These are phyloP conservation scores for Gymnarchus niloticus DNA, from an alignment of 2,113 vertebrate species.

Conservation along the genomic window DNA sequence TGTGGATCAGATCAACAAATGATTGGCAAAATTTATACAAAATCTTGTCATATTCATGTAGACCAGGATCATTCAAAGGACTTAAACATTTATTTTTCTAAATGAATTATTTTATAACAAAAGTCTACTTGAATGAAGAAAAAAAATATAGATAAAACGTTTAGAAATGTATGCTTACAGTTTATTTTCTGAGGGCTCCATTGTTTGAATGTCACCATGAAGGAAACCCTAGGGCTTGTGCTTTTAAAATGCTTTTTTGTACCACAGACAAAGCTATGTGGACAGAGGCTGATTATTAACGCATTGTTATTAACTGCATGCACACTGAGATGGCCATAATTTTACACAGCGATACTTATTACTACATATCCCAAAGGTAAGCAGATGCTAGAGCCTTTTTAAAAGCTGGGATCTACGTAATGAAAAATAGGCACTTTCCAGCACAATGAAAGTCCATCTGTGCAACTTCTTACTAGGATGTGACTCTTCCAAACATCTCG, in stretches of 20 bases:
- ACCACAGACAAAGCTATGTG: not conserved
- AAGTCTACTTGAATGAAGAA: not conserved
- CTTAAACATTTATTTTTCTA: not conserved
- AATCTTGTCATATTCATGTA: not conserved
- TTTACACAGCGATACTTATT: conserved; percentile 2
- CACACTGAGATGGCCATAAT: not conserved
- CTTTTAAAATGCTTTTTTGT: conserved; percentile 9
- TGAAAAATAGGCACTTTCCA: not conserved
- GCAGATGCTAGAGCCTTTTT: not conserved
- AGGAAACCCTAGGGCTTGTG: not conserved
- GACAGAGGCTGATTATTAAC: not conserved
- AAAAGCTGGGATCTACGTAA: not conserved
- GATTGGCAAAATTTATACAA: not conserved
- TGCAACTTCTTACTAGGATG: not conserved
- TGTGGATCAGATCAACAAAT: not conserved
- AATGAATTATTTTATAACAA: not conserved
- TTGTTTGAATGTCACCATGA: not conserved
- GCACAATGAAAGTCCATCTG: conserved; percentile 5
- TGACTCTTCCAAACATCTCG: not conserved
- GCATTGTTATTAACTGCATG: not conserved
- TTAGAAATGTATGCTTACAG: not conserved
- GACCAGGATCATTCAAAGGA: not conserved
- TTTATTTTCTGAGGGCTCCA: not conserved
- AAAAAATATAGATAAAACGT: not conserved
- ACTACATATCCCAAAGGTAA: not conserved